These are phyloP conservation scores for Scaptomyza hsui DNA, from an alignment of 1,140 invertebrate genomes.

Conservation along the genomic window DNA sequence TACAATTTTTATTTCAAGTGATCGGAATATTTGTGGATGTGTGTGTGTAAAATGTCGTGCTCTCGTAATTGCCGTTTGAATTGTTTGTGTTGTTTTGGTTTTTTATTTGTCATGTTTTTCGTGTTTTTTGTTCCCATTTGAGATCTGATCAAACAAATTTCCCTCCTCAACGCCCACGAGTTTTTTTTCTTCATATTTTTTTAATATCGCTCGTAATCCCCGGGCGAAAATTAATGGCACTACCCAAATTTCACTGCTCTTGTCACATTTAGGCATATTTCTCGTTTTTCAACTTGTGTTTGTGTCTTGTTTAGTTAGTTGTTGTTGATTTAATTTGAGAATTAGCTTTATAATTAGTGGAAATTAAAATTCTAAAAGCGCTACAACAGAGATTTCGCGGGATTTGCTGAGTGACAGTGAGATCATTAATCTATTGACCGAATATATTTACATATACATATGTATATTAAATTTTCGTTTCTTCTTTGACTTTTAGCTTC, in stretches of 20 bases:
- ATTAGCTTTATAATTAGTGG: slow-evolving; percentile 76
- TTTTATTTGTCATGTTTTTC: slow-evolving; percentile 1
- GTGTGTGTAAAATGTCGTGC: slow-evolving; percentile 57
- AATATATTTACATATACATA: slow-evolving; percentile 6
- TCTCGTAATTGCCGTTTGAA: slow-evolving; percentile 46
- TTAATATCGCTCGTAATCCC: slow-evolving; percentile 60
- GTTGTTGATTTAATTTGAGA: slow-evolving; percentile 44
- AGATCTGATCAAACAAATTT: slow-evolving; percentile 43
- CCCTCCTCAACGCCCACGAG: slow-evolving; percentile 50
- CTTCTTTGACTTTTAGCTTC: neutral
- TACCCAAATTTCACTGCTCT: slow-evolving; percentile 44
- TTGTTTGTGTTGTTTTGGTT: slow-evolving; percentile 9
- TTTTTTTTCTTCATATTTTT: slow-evolving; percentile 18
- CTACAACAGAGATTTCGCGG: slow-evolving; percentile 38
- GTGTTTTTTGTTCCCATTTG: slow-evolving; percentile 25
- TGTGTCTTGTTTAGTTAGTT: slow-evolving; percentile 29
- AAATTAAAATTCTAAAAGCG: slow-evolving; percentile 61
- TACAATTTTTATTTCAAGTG: slow-evolving; percentile 38
- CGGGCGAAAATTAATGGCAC: slow-evolving; percentile 55
- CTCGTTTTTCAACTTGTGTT: slow-evolving; percentile 46
- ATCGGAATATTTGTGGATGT: slow-evolving; percentile 35
- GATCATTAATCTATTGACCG: slow-evolving; percentile 52
- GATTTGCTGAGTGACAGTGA: slow-evolving; percentile 58
- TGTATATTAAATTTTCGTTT: slow-evolving; percentile 1
- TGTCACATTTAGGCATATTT: slow-evolving; percentile 60